Evolutionary conservation across 64 coral and sea anemone species (phyloP), one percentile per base, ranked within the genome.

Genomic region (Stichodactyla mertensii): DNA sequence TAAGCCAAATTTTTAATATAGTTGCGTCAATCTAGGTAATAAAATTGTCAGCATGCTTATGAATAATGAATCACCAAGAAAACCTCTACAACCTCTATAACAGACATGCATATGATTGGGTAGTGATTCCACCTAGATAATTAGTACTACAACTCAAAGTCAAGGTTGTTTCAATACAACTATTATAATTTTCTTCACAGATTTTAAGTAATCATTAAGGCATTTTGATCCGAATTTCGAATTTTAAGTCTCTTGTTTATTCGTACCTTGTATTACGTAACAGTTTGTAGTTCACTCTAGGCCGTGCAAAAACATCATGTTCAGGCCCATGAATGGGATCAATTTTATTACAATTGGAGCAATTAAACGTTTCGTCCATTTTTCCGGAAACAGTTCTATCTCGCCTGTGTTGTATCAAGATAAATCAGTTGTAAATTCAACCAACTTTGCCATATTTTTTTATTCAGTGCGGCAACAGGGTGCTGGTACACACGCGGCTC

Each of bases 1-100:
- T 8, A 74, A 31, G 27, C 69, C 11, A 28, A 31, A 14, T 36
- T 11, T 74, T 74, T 74, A 36, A 74, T 74, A 74, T 28, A 74
- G 69, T 74, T 74, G 69, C 36, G 69, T 27, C 69, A 74, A 66
- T 74, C 24, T 31, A 31, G 27, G 26, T 13, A 74, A 74, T 74
- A 74, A 74, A 74, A 36, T 74, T 74, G 69, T 74, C 24, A 74
- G 69, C 69, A 74, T 74, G 69, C 24, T 74, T 74, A 74, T 74
- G 69, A 74, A 74, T 74, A 74, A 74, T 74, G 24, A 31, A 74
- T 27, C 69, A 23, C 24, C 26, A 27, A 74, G 10, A 74, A 74
- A 27, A n/a, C 26, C 23, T 74, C 24, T 31, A 66, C 12, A 66
- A 66, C 22, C 10, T 12, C 1, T 10, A 28, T 71, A 31, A 71